Base-by-base conservation (phyloP, 1,140 invertebrate species). In the Drosophila malerkotliana region DNA sequence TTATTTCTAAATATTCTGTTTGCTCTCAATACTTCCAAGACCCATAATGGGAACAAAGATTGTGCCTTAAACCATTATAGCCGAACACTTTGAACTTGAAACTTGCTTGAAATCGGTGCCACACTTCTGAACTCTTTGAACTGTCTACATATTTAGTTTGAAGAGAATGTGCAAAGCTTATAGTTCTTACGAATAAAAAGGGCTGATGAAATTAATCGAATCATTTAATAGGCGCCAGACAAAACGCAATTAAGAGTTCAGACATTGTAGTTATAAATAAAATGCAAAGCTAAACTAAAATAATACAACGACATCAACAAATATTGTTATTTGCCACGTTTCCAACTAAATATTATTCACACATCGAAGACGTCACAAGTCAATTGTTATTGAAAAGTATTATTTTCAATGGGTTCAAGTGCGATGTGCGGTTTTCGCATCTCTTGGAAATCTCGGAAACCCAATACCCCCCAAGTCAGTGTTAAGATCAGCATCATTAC, bases 401-500 rank as follows among this genome's bases (percentile, higher is more conserved):
- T 26, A 14, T 53, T 8, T 15, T 10, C 37, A 74, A 34, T 57
- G 45, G 51, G 71, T 56, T 58, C 71, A 74, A 74, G 72, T 48
- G 53, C 32, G 37, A 55, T 66, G 32, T 39, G 60, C 21, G 72
- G 72, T 57, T 74, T 60, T 54, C 44, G 69, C 61, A 68, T 10
- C 41, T 18, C 34, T 37, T 37, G 34, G 34, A 24, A 47, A 39
- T 21, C 10, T 69, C 18, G 28, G 58, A 32, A 78, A 80, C 47
- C 7, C n/a, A 59, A 59, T 72, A 64, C 34, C 10, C 21, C 5
- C 18, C 18, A 34, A 44, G 41, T 73, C 58, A 82, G 48, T 82
- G 76, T 76, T 79, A 76, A 79, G 79, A 75, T 79, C 72, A 79
- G 52, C 63, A 67, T 67, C 34, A 44, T 59, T 15, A 47, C 26